Percentiles rank a stretch among this genome's conserved stretches.
These are phyloP conservation scores for Gobionotothen gibberifrons DNA, from an alignment of 2,797 vertebrate genomes.

Conservation along the genomic window DNA sequence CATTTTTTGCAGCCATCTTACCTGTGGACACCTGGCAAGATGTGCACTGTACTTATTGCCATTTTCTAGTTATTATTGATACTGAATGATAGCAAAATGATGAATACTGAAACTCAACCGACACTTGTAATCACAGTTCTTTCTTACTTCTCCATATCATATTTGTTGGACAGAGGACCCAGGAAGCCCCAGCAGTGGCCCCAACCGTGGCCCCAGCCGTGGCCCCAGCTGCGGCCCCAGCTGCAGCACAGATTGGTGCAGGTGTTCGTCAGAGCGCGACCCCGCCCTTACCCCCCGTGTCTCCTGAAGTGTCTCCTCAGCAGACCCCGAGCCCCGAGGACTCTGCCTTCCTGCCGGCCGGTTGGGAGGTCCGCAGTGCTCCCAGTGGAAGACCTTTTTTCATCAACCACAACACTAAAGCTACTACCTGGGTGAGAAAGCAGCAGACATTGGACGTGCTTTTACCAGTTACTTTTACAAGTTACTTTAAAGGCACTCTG, in stretches of 20 bases:
- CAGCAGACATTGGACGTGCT: not conserved
- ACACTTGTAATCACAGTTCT: not conserved
- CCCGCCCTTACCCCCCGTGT: constrained; percentile 52
- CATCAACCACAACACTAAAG: constrained; percentile 95
- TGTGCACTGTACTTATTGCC: too few relatives aligned
- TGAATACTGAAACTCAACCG: not conserved
- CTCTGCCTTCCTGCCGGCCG: constrained; percentile 86
- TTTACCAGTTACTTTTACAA: not conserved
- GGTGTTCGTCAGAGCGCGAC: constrained; percentile 62
- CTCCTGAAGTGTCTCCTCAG: constrained; percentile 73
- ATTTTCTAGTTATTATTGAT: not conserved
- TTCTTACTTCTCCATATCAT: not conserved
- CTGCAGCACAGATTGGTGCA: constrained; percentile 39
- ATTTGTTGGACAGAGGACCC: constrained; percentile 63
- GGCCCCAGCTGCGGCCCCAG: not conserved
- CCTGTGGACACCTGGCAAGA: too few relatives aligned
- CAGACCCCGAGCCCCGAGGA: constrained; percentile 75
- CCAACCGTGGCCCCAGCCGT: not conserved
- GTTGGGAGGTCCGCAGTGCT: constrained; percentile 94
- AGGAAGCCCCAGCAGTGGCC: constrained; percentile 60
- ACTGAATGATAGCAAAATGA: not conserved
- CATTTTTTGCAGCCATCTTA: too few relatives aligned
- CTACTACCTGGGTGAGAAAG: constrained; percentile 92
- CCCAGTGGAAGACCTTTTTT: constrained; percentile 94
- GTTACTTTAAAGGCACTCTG: not conserved